A percentile compares a stretch with the other conserved stretches of the same genome.
Evolutionary conservation across 1,140 invertebrate species (phyloP).

Genomic region (Antheraea mylitta): DNA sequence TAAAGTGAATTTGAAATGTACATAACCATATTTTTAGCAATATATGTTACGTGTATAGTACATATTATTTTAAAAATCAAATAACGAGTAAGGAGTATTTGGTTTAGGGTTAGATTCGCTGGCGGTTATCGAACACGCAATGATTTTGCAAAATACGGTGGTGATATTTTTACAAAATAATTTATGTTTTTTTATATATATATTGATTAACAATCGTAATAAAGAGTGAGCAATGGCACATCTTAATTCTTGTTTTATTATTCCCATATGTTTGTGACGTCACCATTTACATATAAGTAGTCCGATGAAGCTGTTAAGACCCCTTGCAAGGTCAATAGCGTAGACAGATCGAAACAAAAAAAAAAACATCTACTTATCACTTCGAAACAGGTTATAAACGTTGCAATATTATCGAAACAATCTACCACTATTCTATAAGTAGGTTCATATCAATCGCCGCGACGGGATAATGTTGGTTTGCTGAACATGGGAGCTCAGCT

Average conservation of each 20-base stretch:
- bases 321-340: too few species aligned
- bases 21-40: too few species aligned
- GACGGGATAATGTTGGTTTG: too few species aligned
- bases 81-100: not conserved
- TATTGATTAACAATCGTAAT: constrained; percentile 76
- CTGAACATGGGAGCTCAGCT: too few species aligned
- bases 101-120: not conserved
- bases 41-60: not conserved
- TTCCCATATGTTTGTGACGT: constrained; percentile 27
- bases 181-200: constrained; percentile 77
- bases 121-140: not conserved
- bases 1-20: too few species aligned
- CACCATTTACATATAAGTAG: not conserved
- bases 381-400: too few species aligned
- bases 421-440: too few species aligned
- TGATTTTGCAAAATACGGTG: constrained; percentile 45
- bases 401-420: too few species aligned
- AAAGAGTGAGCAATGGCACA: constrained; percentile 77
- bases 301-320: too few species aligned
- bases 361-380: too few species aligned
- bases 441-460: too few species aligned
- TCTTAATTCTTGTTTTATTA: constrained; percentile 68
- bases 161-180: constrained; percentile 73
- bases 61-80: not conserved
- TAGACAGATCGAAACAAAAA: too few species aligned